Evolutionary conservation across 2,888 invertebrate genomes (phyloP).

Genomic region (Agrotis clavis): DNA sequence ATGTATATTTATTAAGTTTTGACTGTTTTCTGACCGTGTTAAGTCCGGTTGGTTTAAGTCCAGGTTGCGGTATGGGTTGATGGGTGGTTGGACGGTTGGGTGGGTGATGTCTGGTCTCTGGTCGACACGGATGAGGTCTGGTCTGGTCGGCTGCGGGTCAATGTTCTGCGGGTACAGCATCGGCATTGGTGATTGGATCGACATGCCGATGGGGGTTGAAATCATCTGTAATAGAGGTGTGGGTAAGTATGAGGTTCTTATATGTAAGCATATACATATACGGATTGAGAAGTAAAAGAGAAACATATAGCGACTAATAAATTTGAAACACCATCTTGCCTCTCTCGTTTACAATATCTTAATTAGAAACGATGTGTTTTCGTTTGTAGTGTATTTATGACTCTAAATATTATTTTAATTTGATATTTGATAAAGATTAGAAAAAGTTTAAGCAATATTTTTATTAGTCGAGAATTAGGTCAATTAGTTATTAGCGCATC

Average conservation of each 20-base stretch:
- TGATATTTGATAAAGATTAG: neutral
- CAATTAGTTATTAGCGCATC: neutral
- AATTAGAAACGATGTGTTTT: neutral
- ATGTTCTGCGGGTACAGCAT: conserved; percentile 79
- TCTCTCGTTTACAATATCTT: too few species aligned
- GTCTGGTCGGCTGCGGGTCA: conserved; percentile 42
- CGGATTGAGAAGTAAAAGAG: neutral
- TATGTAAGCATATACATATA: neutral
- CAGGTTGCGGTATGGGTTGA: conserved; percentile 24
- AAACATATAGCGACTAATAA: neutral
- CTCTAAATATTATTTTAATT: too few species aligned
- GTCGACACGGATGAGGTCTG: conserved; percentile 45
- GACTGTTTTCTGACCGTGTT: conserved; percentile 46
- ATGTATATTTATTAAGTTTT: conserved; percentile 52
- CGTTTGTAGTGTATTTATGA: too few species aligned
- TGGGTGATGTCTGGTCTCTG: conserved; percentile 45
- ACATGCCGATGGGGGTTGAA: conserved; percentile 92
- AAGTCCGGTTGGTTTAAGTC: conserved; percentile 33
- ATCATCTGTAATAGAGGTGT: conserved; percentile 89
- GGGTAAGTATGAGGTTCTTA: neutral
- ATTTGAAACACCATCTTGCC: too few species aligned
- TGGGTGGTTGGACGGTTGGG: conserved; percentile 33
- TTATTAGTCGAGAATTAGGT: neutral
- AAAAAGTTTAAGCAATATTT: neutral
- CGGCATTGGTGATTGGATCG: conserved; percentile 84